Percentiles rank a stretch among this genome's conserved stretches.
These are phyloP conservation scores for Caloenas nicobarica DNA, from an alignment of 2,113 vertebrate genomes.

Conservation along the genomic window DNA sequence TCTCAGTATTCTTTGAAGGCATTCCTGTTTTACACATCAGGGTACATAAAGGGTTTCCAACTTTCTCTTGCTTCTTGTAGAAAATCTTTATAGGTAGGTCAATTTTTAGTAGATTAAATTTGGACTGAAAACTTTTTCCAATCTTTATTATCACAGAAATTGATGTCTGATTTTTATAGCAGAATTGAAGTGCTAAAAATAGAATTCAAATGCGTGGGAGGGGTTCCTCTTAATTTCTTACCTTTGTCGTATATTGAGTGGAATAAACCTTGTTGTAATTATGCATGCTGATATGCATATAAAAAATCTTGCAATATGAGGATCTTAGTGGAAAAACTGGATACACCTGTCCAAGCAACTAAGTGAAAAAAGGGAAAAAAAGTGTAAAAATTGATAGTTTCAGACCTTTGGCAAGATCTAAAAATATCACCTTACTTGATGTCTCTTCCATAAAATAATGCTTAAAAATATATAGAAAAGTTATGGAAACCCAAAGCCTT, in stretches of 20 bases:
- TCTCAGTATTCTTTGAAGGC: constrained; percentile 34
- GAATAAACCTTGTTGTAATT: constrained; percentile 40
- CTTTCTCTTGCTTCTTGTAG: not conserved
- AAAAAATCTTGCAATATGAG: constrained; percentile 14
- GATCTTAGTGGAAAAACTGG: constrained; percentile 37
- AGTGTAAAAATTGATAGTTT: not conserved
- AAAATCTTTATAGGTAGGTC: constrained; percentile 40
- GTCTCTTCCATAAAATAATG: not conserved
- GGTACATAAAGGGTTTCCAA: not conserved
- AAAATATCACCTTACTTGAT: not conserved
- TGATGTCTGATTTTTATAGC: constrained; percentile 22
- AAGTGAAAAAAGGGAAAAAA: not conserved
- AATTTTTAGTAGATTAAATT: constrained; percentile 46
- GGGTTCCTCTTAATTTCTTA: constrained; percentile 22
- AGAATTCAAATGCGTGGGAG: not conserved
- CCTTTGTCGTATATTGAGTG: constrained; percentile 17
- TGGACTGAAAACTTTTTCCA: constrained; percentile 38
- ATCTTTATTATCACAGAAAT: constrained; percentile 20
- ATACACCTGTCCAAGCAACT: constrained; percentile 20
- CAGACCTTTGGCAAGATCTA: not conserved
- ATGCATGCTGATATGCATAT: constrained; percentile 8
- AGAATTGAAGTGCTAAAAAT: constrained; percentile 22
- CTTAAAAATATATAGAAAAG: not conserved
- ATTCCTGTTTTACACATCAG: constrained; percentile 41
- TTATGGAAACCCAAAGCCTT: not conserved